Conservation (phyloP, 2,797 vertebrate species). For the Microctenopoma lineatum region DNA sequence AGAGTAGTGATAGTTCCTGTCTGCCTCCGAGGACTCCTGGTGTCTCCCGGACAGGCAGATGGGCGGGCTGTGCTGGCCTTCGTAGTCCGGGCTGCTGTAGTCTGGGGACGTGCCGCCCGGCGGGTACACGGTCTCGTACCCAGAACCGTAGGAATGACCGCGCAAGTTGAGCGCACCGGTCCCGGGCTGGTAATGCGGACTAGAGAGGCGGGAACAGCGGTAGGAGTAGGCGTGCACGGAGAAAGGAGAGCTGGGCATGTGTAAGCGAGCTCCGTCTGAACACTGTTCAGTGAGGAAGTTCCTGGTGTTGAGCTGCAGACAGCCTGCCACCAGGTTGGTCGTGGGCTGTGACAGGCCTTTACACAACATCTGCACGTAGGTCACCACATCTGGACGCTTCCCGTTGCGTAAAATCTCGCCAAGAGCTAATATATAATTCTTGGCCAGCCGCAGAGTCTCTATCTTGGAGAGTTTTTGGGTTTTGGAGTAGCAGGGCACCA, state of each 20-base stretch:
- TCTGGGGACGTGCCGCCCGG: constrained; percentile 92
- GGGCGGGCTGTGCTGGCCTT: constrained; percentile 92
- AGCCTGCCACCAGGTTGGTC: constrained; percentile 98
- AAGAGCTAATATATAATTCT: constrained; percentile 97
- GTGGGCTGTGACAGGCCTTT: constrained; percentile 98
- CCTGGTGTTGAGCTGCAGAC: constrained; percentile 96
- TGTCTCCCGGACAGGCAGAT: constrained; percentile 92
- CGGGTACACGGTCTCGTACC: constrained; percentile 89
- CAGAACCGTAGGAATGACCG: constrained; percentile 87
- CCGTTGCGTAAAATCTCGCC: constrained; percentile 97
- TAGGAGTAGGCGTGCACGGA: constrained; percentile 93
- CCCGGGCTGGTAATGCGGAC: constrained; percentile 90
- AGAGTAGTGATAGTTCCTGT: constrained; percentile 97
- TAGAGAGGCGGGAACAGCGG: constrained; percentile 91
- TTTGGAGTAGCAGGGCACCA: constrained; percentile 98
- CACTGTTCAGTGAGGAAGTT: constrained; percentile 97
- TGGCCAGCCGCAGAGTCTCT: constrained; percentile 94
- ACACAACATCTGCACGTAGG: constrained; percentile 97
- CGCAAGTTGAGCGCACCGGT: constrained; percentile 86
- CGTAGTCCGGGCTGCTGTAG: constrained; percentile 95
- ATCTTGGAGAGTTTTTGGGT: constrained; percentile 99
- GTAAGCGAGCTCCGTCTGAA: constrained; percentile 90
- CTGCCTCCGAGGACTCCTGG: constrained; percentile 89
- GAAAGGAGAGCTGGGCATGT: constrained; percentile 91
- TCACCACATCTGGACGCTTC: constrained; percentile 95